These are phyloP conservation scores for Xenopus borealis DNA, from an alignment of 2,113 vertebrate genomes.

Conservation along the genomic window DNA sequence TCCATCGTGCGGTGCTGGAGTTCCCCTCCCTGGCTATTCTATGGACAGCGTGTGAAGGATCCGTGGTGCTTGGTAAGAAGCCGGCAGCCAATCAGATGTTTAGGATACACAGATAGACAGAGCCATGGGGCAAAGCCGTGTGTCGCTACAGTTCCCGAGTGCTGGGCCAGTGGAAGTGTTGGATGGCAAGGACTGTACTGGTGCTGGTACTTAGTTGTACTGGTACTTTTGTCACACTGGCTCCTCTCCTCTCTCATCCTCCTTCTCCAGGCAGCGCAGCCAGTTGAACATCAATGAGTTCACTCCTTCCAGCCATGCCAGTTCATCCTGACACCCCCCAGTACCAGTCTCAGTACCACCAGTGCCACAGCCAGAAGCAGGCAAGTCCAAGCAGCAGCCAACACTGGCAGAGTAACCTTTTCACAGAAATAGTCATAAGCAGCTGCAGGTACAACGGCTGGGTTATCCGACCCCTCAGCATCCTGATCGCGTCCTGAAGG, in stretches of 20 bases:
- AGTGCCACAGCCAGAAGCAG: constrained; percentile 70
- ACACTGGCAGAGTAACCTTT: constrained; percentile 87
- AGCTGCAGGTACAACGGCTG: constrained; percentile 99
- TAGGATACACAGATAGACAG: no score
- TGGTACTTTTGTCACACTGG: constrained; percentile 80
- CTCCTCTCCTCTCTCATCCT: constrained; percentile 76
- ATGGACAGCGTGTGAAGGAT: no score
- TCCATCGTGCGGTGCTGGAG: no score
- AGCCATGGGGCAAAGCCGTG: no score
- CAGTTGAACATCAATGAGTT: constrained; percentile 87
- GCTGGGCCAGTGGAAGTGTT: no score
- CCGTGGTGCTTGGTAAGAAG: no score
- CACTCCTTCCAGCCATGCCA: constrained; percentile 94
- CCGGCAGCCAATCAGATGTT: no score
- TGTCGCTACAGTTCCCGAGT: no score
- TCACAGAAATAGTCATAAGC: constrained; percentile 97
- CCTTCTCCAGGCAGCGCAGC: constrained; percentile 80
- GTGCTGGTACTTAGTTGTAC: no score
- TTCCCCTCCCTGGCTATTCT: no score
- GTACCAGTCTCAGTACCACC: no score
- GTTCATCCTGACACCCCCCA: constrained; percentile 75
- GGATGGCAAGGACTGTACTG: no score
- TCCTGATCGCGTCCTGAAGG: constrained; percentile 93
- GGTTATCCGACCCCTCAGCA: constrained; percentile 95
- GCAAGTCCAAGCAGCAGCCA: constrained; percentile 66